phyloP scores from a whole-genome alignment of 2,888 invertebrate genomes.

The Xestia ashworthii region DNA sequence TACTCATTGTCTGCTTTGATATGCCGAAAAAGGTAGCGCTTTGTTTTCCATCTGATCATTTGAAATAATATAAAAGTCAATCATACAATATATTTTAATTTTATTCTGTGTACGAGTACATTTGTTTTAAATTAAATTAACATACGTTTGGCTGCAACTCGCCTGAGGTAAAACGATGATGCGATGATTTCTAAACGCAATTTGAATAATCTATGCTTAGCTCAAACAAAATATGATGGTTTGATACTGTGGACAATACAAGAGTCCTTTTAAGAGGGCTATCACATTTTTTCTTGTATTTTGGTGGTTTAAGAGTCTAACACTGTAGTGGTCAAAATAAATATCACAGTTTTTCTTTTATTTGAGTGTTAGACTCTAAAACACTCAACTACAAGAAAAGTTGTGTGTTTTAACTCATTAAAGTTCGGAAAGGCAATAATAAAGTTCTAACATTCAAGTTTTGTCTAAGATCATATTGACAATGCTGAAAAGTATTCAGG shows the following conservation, averaged over 20 bases:
- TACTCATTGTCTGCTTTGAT: constrained; percentile 21
- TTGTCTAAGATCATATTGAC: not conserved
- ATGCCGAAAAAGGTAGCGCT: constrained; percentile 19
- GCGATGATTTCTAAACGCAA: not conserved
- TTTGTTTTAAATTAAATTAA: no score
- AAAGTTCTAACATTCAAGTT: no score
- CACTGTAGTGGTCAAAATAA: no score
- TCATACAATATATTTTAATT: not conserved
- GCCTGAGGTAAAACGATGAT: no score
- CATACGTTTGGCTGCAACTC: no score
- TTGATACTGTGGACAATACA: not conserved
- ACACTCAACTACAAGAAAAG: no score
- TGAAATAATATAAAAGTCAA: not conserved
- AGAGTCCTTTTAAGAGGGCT: not conserved
- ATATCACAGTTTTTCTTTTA: no score
- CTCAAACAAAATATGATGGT: not conserved
- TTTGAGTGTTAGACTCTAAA: no score
- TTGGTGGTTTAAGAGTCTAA: no score
- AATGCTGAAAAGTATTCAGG: no score
- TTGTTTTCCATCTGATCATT: constrained; percentile 2
- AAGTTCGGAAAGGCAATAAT: not conserved
- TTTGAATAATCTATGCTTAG: not conserved
- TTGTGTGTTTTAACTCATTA: not conserved
- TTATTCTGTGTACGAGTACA: no score
- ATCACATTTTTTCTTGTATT: no score